phyloP scores from a whole-genome alignment of 1,140 invertebrate species.

The Drosophila littoralis region DNA sequence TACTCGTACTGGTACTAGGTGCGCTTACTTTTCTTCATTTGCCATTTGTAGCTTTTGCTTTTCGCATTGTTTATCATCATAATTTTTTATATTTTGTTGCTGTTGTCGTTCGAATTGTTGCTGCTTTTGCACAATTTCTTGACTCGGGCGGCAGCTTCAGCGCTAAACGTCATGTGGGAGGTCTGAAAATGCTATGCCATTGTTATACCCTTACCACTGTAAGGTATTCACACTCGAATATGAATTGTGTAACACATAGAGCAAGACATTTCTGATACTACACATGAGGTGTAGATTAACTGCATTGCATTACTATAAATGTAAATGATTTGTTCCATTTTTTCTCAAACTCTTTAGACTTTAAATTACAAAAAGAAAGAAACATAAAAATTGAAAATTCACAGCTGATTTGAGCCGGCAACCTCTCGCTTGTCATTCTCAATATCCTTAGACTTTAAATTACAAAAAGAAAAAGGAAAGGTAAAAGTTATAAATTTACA shows the following conservation, averaged over 20 bases:
- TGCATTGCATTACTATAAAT: too few relatives aligned
- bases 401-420: too few relatives aligned
- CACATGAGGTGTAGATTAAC: too few relatives aligned
- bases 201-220: conserved; percentile 5
- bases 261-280: neutral
- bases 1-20: conserved; percentile 8
- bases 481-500: too few relatives aligned
- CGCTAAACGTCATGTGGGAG: conserved; percentile 64
- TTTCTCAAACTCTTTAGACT: too few relatives aligned
- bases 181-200: conserved; percentile 36
- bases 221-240: neutral
- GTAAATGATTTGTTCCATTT: too few relatives aligned
- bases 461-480: too few relatives aligned
- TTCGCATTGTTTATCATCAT: conserved; percentile 53
- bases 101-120: conserved; percentile 7
- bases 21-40: conserved; percentile 9
- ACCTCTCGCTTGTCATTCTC: too few relatives aligned
- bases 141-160: conserved; percentile 14
- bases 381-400: too few relatives aligned
- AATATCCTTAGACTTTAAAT: too few relatives aligned
- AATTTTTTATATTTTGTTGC: conserved; percentile 29
- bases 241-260: neutral
- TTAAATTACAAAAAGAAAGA: too few relatives aligned
- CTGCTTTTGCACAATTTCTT: conserved; percentile 47
- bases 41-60: conserved; percentile 33